Conservation (phyloP, 2,888 invertebrate species). For the Phorcus lineatus region DNA sequence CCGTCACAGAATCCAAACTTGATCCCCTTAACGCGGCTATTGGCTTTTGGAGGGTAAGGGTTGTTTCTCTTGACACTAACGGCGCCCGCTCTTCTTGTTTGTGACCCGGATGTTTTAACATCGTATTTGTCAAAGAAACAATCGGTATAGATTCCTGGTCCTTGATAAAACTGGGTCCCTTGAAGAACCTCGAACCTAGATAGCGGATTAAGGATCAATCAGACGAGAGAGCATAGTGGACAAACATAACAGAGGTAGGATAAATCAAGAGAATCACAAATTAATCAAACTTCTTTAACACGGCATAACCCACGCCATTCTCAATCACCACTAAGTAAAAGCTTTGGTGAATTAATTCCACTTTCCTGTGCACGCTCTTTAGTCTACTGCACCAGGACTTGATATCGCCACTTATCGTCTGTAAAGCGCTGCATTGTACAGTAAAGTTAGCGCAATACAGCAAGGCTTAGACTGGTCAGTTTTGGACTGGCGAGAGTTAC, state of each 20-base stretch:
- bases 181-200: slow-evolving; percentile 28
- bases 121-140: slow-evolving; percentile 33
- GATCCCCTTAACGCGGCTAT: slow-evolving; percentile 23
- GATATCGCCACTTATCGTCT: too few relatives aligned
- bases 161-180: slow-evolving; percentile 33
- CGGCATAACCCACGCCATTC: too few relatives aligned
- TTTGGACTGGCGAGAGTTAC: too few relatives aligned
- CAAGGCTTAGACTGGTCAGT: too few relatives aligned
- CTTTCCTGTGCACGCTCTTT: too few relatives aligned
- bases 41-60: slow-evolving; percentile 30
- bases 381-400: too few relatives aligned
- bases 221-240: background rate
- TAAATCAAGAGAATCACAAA: background rate
- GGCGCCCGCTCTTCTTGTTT: slow-evolving; percentile 29
- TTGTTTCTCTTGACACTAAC: slow-evolving; percentile 33
- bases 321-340: too few relatives aligned
- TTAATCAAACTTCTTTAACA: too few relatives aligned
- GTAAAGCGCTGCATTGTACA: too few relatives aligned
- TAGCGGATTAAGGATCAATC: too few relatives aligned
- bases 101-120: background rate
- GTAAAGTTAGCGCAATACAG: too few relatives aligned
- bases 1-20: slow-evolving; percentile 36
- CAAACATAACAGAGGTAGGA: background rate
- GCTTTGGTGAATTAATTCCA: too few relatives aligned
- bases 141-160: slow-evolving; percentile 30